phyloP scores from a whole-genome alignment of 2,888 invertebrate genomes.

The Axea sp. region DNA sequence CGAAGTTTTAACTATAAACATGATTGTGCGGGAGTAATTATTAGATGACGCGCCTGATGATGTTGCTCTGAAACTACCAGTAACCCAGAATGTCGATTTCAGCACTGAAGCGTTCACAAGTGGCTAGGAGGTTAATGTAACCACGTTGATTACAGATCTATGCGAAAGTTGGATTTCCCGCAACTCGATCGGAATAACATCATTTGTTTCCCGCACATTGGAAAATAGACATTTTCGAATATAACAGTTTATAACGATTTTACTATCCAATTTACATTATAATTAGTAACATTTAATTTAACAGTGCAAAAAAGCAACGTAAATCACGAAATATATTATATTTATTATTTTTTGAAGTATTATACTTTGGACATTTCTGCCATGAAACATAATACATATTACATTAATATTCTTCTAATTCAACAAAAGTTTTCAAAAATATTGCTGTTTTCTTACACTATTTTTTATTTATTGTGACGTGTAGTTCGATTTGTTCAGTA shows the following conservation, averaged over 20 bases:
- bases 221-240: conserved; percentile 31
- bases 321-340: too few relatives aligned
- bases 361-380: too few relatives aligned
- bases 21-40: too few relatives aligned
- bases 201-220: conserved; percentile 30
- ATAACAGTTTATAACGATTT: conserved; percentile 24
- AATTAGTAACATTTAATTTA: conserved; percentile 19
- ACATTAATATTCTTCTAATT: too few relatives aligned
- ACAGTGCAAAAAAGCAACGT: too few relatives aligned
- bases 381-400: too few relatives aligned
- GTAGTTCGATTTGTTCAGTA: too few relatives aligned
- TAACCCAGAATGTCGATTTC: conserved; percentile 68
- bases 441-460: too few relatives aligned
- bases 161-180: conserved; percentile 44
- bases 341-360: too few relatives aligned
- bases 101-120: conserved; percentile 64
- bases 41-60: conserved; percentile 70
- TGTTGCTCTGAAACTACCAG: conserved; percentile 63
- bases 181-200: conserved; percentile 38
- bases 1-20: too few relatives aligned
- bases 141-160: conserved; percentile 57
- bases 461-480: too few relatives aligned
- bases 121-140: conserved; percentile 61
- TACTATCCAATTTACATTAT: background rate
- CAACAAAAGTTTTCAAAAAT: too few relatives aligned